phyloP scores from a whole-genome alignment of 2,888 invertebrate genomes.

The Dolomedes plantarius region DNA sequence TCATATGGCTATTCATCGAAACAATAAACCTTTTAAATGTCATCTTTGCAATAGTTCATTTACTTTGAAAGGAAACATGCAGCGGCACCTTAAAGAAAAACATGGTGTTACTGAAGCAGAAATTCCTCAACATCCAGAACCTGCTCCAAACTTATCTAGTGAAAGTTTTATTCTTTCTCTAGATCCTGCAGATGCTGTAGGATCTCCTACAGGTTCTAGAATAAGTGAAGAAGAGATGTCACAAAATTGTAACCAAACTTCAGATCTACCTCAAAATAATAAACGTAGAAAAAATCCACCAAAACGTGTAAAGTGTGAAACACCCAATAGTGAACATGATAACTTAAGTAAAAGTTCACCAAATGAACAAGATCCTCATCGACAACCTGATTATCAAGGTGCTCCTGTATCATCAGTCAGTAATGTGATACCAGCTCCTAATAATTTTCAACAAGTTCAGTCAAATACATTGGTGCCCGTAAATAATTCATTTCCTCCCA shows the following conservation, averaged over 20 bases:
- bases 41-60: constrained; percentile 77
- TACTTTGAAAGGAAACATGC: constrained; percentile 77
- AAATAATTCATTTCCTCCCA: constrained; percentile 54
- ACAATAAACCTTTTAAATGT: constrained; percentile 77
- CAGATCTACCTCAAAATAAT: constrained; percentile 60
- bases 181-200: constrained; percentile 47
- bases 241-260: constrained; percentile 55
- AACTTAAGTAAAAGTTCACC: constrained; percentile 59
- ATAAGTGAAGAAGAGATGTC: constrained; percentile 65
- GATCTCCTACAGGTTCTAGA: constrained; percentile 46
- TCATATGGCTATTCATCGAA: constrained; percentile 77
- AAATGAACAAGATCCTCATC: constrained; percentile 57
- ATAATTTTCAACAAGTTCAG: constrained; percentile 62
- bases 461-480: constrained; percentile 56
- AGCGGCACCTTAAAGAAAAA: constrained; percentile 73
- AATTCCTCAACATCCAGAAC: constrained; percentile 52
- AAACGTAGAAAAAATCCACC: constrained; percentile 65
- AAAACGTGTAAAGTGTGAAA: constrained; percentile 64
- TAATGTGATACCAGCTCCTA: constrained; percentile 40
- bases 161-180: constrained; percentile 65
- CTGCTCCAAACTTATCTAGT: constrained; percentile 48
- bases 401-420: constrained; percentile 39
- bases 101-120: constrained; percentile 72
- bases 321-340: constrained; percentile 62
- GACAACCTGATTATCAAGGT: constrained; percentile 36